A percentile compares a stretch with the other conserved stretches of the same genome.
Evolutionary conservation across 2,113 vertebrate species (phyloP).

Genomic region (Paracanthobrama guichenoti): DNA sequence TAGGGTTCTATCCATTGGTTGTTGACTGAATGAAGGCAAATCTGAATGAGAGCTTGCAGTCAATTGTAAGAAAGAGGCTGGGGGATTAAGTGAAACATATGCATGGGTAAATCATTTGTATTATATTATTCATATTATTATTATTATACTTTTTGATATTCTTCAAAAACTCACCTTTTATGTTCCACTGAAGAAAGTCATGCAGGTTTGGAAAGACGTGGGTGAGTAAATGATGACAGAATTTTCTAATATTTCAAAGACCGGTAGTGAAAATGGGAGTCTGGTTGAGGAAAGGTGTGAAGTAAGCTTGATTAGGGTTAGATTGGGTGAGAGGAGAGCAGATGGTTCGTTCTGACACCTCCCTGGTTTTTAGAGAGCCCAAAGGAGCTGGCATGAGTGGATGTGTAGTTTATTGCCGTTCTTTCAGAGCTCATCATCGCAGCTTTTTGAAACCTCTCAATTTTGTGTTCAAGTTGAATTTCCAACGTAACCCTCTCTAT

Average conservation of each 20-base stretch:
- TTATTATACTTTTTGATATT: neutral
- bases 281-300: constrained; percentile 16
- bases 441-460: neutral
- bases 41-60: neutral
- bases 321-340: constrained; percentile 23
- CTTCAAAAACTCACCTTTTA: neutral
- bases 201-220: neutral
- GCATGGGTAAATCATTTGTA: neutral
- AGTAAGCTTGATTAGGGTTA: constrained; percentile 15
- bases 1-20: neutral
- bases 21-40: neutral
- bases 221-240: neutral
- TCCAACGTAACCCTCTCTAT: neutral
- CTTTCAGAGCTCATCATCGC: neutral
- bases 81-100: neutral
- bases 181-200: neutral
- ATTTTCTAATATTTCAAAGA: constrained; percentile 50
- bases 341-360: constrained; percentile 40
- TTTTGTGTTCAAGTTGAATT: neutral
- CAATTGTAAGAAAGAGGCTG: neutral
- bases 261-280: neutral
- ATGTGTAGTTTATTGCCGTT: neutral
- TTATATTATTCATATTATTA: neutral
- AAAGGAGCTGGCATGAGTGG: neutral
- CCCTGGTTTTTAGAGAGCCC: constrained; percentile 14